Conservation (phyloP, 2,888 invertebrate genomes). For the Conchocele bisecta region DNA sequence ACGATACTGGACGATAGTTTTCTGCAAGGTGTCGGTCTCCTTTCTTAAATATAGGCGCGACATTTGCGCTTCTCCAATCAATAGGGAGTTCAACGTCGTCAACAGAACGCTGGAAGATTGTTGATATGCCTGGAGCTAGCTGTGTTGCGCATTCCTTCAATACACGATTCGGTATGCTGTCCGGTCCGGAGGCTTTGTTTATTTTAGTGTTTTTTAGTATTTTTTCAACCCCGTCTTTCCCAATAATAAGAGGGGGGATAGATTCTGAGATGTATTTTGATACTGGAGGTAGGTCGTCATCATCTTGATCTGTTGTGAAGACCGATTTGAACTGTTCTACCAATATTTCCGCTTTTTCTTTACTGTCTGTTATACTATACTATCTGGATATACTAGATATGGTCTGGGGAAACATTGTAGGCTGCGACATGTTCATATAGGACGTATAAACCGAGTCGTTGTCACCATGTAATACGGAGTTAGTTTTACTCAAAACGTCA, state of each 20-base stretch:
- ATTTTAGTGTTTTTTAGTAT: background rate
- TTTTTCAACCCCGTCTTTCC: background rate
- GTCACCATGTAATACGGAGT: no score
- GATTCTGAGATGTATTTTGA: background rate
- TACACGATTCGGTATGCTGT: background rate
- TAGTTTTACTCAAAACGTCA: no score
- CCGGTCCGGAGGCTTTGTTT: background rate
- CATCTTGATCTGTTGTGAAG: constrained; percentile 15
- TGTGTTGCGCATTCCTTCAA: background rate
- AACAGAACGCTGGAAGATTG: constrained; percentile 31
- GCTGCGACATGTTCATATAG: no score
- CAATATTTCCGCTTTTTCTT: constrained; percentile 38
- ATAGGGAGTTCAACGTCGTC: constrained; percentile 33
- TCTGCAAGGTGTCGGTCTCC: constrained; percentile 25
- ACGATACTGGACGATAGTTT: constrained; percentile 16
- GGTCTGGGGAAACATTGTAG: no score
- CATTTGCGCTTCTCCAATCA: constrained; percentile 43
- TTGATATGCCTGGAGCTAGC: constrained; percentile 36
- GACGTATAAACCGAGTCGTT: no score
- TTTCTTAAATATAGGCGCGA: constrained; percentile 10
- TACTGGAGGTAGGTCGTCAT: no score
- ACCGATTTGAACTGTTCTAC: constrained; percentile 42
- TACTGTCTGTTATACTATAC: no score
- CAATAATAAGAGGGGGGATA: background rate
- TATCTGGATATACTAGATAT: no score